Base-by-base conservation (phyloP, 2,797 vertebrate species). In the Coreius guichenoti region DNA sequence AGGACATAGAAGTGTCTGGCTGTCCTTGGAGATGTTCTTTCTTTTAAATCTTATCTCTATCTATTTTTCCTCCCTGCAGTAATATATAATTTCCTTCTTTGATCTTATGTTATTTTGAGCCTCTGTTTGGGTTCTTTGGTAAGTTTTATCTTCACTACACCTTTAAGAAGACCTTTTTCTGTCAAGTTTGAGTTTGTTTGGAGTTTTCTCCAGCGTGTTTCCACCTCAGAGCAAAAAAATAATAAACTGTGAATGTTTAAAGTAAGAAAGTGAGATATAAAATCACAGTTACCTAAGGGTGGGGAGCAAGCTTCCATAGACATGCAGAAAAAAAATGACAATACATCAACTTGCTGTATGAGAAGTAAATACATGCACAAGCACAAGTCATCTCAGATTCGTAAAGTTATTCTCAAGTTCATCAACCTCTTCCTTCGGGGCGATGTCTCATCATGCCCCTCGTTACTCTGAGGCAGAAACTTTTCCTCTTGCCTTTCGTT, bases 401-500 rank as follows among this genome's bases (percentile, higher is more conserved):
- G 2, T 61, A 13, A 61, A 51, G 72, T 74, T 51, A 21, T 31
- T 75, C 11, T 33, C 29, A 54, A 77, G 21, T 58, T 39, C 33
- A 39, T 58, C 54, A 77, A 13, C 51, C 21, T 75, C 47, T 54
- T 56, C 19, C 33, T 61, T 78, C n/a, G 0, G 16, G 36, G 4
- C 43, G 13, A 39, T n/a, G 36, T 54, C 9, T 79, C 11, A 19
- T 33, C 2, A 3, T 13, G 17, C 16, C 3, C 2, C 26, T 21
- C 3, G 9, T 51, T 51, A 76, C 45, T 54, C 1, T 33, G 29
- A 33, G 19, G 13, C 76, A 29, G 2, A 63, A 63, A 13, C 4
- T n/a, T 81, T 73, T 82, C 68, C 26, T 72, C 36, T 43, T 58
- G 33, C 31, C 47, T 65, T 73, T 65, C 1, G 1, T 49, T 77